These are phyloP conservation scores for Diplosoma virens DNA, from an alignment of 23 tunicate species.

Conservation along the genomic window DNA sequence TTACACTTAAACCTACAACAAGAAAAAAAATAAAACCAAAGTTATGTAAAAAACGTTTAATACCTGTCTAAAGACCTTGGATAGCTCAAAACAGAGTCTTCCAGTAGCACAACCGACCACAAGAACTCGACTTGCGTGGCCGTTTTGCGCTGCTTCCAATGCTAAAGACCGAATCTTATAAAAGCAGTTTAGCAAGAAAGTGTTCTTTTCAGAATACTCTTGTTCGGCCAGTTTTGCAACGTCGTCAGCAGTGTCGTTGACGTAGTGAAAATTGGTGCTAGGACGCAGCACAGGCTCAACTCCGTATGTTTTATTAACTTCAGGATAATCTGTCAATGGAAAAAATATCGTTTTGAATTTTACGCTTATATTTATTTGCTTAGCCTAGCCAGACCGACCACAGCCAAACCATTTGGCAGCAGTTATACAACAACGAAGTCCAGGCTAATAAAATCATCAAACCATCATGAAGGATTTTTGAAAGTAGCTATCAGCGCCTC, in stretches of 20 bases:
- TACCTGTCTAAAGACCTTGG: conserved; percentile 52
- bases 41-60: too few relatives aligned
- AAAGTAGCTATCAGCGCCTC: too few relatives aligned
- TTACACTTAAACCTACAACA: too few relatives aligned
- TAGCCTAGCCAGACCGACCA: too few relatives aligned
- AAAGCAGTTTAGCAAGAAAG: background rate
- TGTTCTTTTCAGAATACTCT: background rate
- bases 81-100: conserved; percentile 63
- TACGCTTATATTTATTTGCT: too few relatives aligned
- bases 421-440: too few relatives aligned
- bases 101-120: conserved; percentile 89
- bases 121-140: conserved; percentile 45
- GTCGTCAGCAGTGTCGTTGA: conserved; percentile 22
- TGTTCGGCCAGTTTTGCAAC: conserved; percentile 2
- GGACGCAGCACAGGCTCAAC: conserved; percentile 12
- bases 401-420: too few relatives aligned
- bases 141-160: conserved; percentile 35
- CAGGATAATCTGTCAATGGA: conserved; percentile 10
- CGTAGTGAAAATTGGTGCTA: conserved; percentile 41
- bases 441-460: too few relatives aligned
- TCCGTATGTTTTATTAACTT: background rate
- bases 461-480: too few relatives aligned
- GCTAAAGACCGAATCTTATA: conserved; percentile 35
- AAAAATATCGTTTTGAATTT: background rate
- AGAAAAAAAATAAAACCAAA: too few relatives aligned